These are phyloP conservation scores for Dasyurus viverrinus DNA, from an alignment of 2,113 vertebrate species.

Conservation along the genomic window DNA sequence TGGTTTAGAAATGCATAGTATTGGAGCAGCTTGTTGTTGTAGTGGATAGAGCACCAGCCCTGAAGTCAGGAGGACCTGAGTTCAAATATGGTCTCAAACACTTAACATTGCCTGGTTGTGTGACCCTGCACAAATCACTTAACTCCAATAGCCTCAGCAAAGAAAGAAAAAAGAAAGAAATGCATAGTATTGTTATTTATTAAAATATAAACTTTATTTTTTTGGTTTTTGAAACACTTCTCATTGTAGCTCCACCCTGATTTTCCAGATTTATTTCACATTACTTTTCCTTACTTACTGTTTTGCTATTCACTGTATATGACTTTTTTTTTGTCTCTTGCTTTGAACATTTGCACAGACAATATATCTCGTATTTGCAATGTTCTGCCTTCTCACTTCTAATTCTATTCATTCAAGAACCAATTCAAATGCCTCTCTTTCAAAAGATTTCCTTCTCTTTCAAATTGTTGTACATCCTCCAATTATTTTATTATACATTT, in stretches of 20 bases:
- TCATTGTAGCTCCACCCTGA: neutral
- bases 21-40: neutral
- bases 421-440: neutral
- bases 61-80: too few species aligned
- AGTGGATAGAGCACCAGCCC: too few species aligned
- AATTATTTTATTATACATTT: neutral
- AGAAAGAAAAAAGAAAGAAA: neutral
- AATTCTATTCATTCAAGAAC: neutral
- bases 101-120: too few species aligned
- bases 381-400: neutral
- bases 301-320: neutral
- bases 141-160: too few species aligned
- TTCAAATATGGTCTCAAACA: too few species aligned
- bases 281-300: neutral
- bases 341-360: neutral
- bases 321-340: neutral
- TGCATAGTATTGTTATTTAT: neutral
- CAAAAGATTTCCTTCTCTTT: neutral
- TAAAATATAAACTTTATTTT: slow-evolving; percentile 35
- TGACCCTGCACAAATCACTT: too few species aligned
- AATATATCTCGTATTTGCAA: neutral
- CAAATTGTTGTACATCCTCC: neutral
- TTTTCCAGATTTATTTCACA: neutral
- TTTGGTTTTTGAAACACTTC: neutral
- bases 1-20: neutral